These are phyloP conservation scores for Lipophrys pholis DNA, from an alignment of 2,113 vertebrate genomes.

Conservation along the genomic window DNA sequence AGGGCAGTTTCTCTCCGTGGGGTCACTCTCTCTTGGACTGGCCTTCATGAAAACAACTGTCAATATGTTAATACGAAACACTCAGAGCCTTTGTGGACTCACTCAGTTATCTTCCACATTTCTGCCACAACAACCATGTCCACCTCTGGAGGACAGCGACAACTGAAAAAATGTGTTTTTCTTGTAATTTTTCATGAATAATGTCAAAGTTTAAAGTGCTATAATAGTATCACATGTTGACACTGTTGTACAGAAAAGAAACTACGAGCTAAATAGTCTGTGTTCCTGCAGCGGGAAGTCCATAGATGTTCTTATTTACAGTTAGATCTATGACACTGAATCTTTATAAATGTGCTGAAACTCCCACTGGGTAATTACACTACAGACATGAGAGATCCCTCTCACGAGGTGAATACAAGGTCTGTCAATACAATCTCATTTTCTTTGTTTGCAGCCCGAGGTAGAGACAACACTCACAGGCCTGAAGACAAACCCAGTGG, in stretches of 20 bases:
- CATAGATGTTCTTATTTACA: conserved; percentile 27
- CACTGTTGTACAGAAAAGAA: background rate
- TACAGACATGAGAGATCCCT: conserved; percentile 53
- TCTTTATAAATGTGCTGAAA: conserved; percentile 40
- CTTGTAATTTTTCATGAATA: conserved; percentile 8
- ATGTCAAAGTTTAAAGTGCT: background rate
- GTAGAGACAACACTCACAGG: conserved; percentile 46
- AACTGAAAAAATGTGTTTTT: conserved; percentile 9
- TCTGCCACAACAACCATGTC: conserved; percentile 39
- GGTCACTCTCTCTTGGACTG: conserved; percentile 75
- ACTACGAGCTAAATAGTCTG: background rate
- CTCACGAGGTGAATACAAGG: conserved; percentile 56
- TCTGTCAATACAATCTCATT: conserved; percentile 67
- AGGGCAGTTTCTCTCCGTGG: conserved; percentile 77
- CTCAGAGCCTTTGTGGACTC: conserved; percentile 57
- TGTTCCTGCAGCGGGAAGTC: conserved; percentile 14
- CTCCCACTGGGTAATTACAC: conserved; percentile 56
- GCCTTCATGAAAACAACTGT: conserved; percentile 75
- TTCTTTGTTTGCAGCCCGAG: conserved; percentile 55
- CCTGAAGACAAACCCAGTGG: conserved; percentile 53
- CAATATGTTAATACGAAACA: conserved; percentile 83
- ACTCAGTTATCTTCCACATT: conserved; percentile 25
- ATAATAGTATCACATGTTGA: conserved; percentile 1
- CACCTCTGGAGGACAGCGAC: background rate
- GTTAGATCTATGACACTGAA: conserved; percentile 34